Evolutionary conservation across 2,113 vertebrate genomes (phyloP).

Genomic region (Chaetura pelagica): DNA sequence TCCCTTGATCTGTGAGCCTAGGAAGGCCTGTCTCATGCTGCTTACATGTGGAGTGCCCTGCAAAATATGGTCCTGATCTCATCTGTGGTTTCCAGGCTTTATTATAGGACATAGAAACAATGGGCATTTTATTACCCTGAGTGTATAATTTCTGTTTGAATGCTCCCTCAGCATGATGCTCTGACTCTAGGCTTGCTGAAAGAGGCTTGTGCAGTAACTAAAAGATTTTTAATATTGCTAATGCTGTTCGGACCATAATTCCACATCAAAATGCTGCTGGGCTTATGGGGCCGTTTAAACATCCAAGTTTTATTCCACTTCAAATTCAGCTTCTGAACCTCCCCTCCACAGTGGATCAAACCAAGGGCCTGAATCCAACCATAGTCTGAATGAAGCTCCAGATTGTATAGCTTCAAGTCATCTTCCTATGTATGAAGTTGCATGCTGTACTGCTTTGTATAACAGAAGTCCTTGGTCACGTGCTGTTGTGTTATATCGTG

Average conservation of each 20-base stretch:
- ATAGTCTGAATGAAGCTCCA: background rate
- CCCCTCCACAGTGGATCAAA: constrained; percentile 11
- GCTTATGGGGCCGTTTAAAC: background rate
- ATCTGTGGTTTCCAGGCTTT: constrained; percentile 29
- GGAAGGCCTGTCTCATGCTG: background rate
- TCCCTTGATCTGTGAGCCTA: background rate
- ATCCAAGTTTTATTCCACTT: constrained; percentile 26
- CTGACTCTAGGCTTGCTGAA: constrained; percentile 1
- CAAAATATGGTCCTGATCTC: constrained; percentile 26
- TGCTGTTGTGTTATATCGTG: background rate
- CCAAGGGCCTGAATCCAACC: background rate
- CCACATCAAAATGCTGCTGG: constrained; percentile 39
- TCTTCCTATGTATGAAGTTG: background rate
- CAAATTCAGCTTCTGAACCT: constrained; percentile 24
- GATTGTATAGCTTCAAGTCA: constrained; percentile 44
- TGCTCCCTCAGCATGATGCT: constrained; percentile 40
- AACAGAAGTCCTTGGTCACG: background rate
- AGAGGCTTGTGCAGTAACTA: constrained; percentile 20
- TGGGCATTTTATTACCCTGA: constrained; percentile 17
- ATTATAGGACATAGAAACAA: constrained; percentile 36
- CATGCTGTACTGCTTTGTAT: background rate
- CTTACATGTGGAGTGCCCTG: background rate
- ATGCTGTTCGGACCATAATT: constrained; percentile 34
- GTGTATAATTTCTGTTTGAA: constrained; percentile 45
- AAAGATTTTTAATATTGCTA: constrained; percentile 43